Base-by-base conservation (phyloP, 2,797 vertebrate genomes). In the Cuniculus paca region DNA sequence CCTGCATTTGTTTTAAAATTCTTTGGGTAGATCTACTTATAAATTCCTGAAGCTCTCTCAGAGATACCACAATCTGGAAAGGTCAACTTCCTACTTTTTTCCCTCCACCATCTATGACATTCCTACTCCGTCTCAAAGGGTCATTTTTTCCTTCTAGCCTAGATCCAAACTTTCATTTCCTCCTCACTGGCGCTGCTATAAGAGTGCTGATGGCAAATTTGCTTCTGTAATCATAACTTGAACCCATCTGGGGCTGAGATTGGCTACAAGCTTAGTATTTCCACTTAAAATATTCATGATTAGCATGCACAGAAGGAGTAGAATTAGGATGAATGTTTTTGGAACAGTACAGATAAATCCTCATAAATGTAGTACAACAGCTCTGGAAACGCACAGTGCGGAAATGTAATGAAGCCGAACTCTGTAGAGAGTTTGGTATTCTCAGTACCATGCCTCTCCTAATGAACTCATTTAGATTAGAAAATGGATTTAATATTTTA, bases 391-490 rank as follows among this genome's bases (percentile, higher is more conserved):
- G 97, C 98, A 98, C 97, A 98, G 98, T 97, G 97, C 95, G 95
- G 98, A 98, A 98, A 98, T 95, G 98, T 98, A 99, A 99, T 98
- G 98, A 99, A 99, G 98, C 98, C 98, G 98, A 99, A 98, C 98
- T 99, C 98, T 99, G 97, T 92, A 96, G 98, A 99, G 98, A 98
- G 97, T 98, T 98, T 98, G 98, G 97, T 98, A 99, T 99, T 98
- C 98, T 99, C 98, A 98, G 97, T 98, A 98, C 98, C 98, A 97
- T 98, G 98, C 98, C 98, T 98, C 97, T 98, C 98, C 98, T 99
- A 99, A 99, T 99, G 98, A 99, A 99, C 98, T 99, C 98, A 99
- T 99, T 99, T 99, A 99, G 98, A 99, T 99, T 99, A 99, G 98
- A 98, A 99, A 99, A 99, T 99, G 98, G 98, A 99, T 99, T 99